Evolutionary conservation across 2,888 invertebrate species (phyloP), one percentile per base, ranked within the genome.

Genomic region (Phlogophora meticulosa): DNA sequence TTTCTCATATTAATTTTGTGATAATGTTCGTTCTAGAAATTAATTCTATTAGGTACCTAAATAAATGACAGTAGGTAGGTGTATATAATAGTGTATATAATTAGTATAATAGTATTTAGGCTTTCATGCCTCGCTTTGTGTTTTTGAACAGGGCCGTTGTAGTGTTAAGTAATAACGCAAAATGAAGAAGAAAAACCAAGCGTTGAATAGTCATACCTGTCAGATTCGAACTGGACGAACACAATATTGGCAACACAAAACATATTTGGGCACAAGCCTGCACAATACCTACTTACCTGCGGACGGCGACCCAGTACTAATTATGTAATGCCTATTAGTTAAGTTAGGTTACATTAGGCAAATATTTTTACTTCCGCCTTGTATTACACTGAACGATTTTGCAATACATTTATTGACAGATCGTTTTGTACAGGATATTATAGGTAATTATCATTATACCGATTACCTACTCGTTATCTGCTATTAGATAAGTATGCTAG

Each of bases 361-460:
- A 71, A 80, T 70, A 76, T 57, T 62, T 67, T 61, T 56, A 72
- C 74, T 64, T 74, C 74, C 81, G 78, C 43, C 48, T 76, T 58
- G 49, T 59, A 45, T 40, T 57, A 57, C 45, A 55, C 45, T 52
- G 24, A 63, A 63, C n/a, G 56, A 67, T 81, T 76, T 51, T 51
- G 74, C 48, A 80, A 80, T 70, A 15, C 55, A 62, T 49, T 34
- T 52, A 60, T 53, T 53, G 52, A 53, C 22, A 49, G 24, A 34
- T 28, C 72, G 28, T 32, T 49, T 53, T 42, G 4, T 20, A 72
- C 22, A 61, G 28, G 17, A 71, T n/a, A 20, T 59, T 59, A 22
- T 5, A 42, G 11, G 11, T 72, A 49, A 55, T 34, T 49, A 63
- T 38, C 7, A 28, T 61, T 61, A 42, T 42, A 11, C 36, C 22